Evolutionary conservation across 2,888 invertebrate genomes (phyloP).

Genomic region (Caenorhabditis sp.): DNA sequence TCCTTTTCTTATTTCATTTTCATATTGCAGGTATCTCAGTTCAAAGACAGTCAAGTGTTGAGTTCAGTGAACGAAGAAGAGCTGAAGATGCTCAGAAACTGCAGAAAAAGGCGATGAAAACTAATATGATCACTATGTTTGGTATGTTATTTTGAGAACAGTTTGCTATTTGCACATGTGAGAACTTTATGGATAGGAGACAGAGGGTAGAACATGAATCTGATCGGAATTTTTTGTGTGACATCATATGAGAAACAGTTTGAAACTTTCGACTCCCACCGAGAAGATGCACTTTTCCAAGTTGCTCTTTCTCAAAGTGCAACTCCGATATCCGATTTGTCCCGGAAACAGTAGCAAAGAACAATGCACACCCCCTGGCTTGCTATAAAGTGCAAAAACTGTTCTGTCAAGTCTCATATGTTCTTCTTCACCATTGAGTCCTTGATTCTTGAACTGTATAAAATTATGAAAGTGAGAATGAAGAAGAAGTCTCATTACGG

Average conservation of each 20-base stretch:
- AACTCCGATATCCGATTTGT: not conserved
- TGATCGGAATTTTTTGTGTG: not conserved
- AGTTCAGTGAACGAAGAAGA: slow-evolving; percentile 60
- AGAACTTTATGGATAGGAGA: not conserved
- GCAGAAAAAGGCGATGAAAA: slow-evolving; percentile 74
- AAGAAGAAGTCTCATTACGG: not conserved
- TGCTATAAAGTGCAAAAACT: not conserved
- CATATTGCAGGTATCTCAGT: slow-evolving; percentile 64
- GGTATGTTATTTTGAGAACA: slow-evolving; percentile 64
- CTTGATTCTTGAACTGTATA: not conserved
- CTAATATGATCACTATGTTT: slow-evolving; percentile 76
- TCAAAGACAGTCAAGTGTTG: slow-evolving; percentile 76
- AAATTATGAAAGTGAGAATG: not conserved
- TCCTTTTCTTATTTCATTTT: slow-evolving; percentile 8
- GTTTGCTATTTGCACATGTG: not conserved
- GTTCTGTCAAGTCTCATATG: not conserved
- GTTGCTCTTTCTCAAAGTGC: slow-evolving; percentile 5
- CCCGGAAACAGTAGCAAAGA: not conserved
- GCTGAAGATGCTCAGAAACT: slow-evolving; percentile 67
- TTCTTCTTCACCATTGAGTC: not conserved
- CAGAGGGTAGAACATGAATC: not conserved
- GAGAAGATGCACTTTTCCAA: not conserved
- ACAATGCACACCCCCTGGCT: not conserved
- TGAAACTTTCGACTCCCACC: too few species aligned
- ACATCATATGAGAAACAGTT: not conserved